These are phyloP conservation scores for Drosophila auraria DNA, from an alignment of 1,140 invertebrate species.

Conservation along the genomic window DNA sequence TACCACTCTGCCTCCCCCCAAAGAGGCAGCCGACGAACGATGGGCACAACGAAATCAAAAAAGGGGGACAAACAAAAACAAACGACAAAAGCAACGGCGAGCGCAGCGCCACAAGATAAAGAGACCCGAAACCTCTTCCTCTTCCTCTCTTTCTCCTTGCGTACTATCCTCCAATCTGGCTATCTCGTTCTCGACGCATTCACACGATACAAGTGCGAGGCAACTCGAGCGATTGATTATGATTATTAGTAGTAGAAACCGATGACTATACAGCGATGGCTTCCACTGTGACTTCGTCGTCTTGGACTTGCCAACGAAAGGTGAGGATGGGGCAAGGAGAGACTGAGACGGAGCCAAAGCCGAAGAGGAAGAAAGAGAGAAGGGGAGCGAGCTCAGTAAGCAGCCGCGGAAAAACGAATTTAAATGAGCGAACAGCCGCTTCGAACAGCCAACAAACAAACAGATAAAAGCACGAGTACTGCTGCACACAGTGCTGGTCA, in stretches of 20 bases:
- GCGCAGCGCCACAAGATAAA: slow-evolving; percentile 59
- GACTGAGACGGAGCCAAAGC: neutral
- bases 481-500: slow-evolving; percentile 11
- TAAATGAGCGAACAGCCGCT: slow-evolving; percentile 62
- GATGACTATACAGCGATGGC: slow-evolving; percentile 21
- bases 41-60: slow-evolving; percentile 35
- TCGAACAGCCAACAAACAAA: slow-evolving; percentile 13
- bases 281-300: slow-evolving; percentile 30
- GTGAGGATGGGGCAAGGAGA: slow-evolving; percentile 4
- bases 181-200: slow-evolving; percentile 40
- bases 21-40: slow-evolving; percentile 21
- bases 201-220: slow-evolving; percentile 76
- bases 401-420: slow-evolving; percentile 73
- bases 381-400: slow-evolving; percentile 36
- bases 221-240: slow-evolving; percentile 75
- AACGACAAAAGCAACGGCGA: slow-evolving; percentile 61
- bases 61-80: slow-evolving; percentile 71
- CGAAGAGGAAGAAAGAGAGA: slow-evolving; percentile 31
- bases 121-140: slow-evolving; percentile 49
- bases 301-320: slow-evolving; percentile 51
- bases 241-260: slow-evolving; percentile 74
- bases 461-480: slow-evolving; percentile 11
- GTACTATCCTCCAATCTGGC: slow-evolving; percentile 25
- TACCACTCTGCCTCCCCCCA: slow-evolving; percentile 28
- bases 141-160: slow-evolving; percentile 1